phyloP scores from a whole-genome alignment of 2,888 invertebrate genomes.

The Hypomecis punctinalis region DNA sequence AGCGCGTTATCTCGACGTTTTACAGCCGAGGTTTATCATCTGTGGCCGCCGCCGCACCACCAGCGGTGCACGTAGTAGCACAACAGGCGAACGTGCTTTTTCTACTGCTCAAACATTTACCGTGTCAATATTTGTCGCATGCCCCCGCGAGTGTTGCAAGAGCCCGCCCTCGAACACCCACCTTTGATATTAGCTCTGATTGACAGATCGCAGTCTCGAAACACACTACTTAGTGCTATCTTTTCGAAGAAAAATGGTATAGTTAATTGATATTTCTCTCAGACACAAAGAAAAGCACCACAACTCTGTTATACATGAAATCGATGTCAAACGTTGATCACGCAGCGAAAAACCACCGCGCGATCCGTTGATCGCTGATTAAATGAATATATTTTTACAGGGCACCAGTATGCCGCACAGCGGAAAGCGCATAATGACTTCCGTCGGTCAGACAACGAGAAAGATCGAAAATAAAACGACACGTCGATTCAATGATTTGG shows the following conservation, averaged over 20 bases:
- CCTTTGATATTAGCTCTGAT: conserved; percentile 5
- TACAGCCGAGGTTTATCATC: conserved; percentile 66
- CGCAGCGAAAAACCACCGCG: conserved; percentile 56
- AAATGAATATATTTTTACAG: conserved; percentile 81
- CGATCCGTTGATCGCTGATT: conserved; percentile 70
- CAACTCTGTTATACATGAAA: conserved; percentile 45
- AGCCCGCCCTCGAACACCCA: conserved; percentile 37
- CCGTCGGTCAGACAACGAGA: conserved; percentile 73
- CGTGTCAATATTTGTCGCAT: conserved; percentile 77
- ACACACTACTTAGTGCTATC: too few relatives aligned
- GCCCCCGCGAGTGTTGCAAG: conserved; percentile 68
- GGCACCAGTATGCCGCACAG: conserved; percentile 68
- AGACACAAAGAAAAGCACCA: background rate
- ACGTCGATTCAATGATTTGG: conserved; percentile 46
- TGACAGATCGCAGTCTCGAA: too few relatives aligned
- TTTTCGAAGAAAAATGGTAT: too few relatives aligned
- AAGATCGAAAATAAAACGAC: conserved; percentile 74
- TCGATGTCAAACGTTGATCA: conserved; percentile 55
- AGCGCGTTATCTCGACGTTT: conserved; percentile 68
- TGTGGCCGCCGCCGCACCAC: conserved; percentile 61
- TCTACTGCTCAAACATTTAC: conserved; percentile 75
- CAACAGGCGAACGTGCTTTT: conserved; percentile 71
- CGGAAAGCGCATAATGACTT: conserved; percentile 84
- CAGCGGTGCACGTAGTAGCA: conserved; percentile 66
- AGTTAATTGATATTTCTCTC: background rate